Percentiles rank a stretch among this genome's conserved stretches.
phyloP scores from a whole-genome alignment of 1,140 invertebrate genomes.

The Pseudachorutes palmiensis region DNA sequence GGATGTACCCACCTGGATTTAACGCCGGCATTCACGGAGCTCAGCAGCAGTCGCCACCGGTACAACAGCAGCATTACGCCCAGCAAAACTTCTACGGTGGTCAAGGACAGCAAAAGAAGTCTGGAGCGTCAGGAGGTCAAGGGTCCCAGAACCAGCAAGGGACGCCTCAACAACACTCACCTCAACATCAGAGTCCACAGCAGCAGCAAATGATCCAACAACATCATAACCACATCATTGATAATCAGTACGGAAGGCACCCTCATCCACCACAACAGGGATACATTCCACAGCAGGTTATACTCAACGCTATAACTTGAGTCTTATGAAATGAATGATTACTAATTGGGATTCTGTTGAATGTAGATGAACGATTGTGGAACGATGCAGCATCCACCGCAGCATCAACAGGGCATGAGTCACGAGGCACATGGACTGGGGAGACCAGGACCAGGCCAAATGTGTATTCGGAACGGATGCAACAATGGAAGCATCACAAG shows the following conservation, averaged over 20 bases:
- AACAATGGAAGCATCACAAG: conserved; percentile 81
- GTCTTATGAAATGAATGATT: too few relatives aligned
- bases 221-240: conserved; percentile 44
- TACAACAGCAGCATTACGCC: conserved; percentile 41
- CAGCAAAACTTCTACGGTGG: conserved; percentile 43
- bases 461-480: conserved; percentile 80
- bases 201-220: conserved; percentile 33
- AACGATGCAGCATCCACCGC: conserved; percentile 20
- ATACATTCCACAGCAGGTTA: conserved; percentile 48
- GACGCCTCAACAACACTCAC: conserved; percentile 27
- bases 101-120: conserved; percentile 43
- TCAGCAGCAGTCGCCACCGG: conserved; percentile 35
- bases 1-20: conserved; percentile 37
- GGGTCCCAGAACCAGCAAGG: conserved; percentile 9
- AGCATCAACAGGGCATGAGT: conserved; percentile 26
- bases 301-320: not conserved
- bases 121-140: not conserved
- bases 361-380: conserved; percentile 30
- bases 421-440: conserved; percentile 29
- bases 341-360: too few relatives aligned
- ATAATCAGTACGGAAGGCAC: conserved; percentile 48
- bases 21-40: conserved; percentile 27
- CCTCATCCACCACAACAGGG: conserved; percentile 35
- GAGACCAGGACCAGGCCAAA: conserved; percentile 15
- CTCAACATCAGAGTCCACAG: conserved; percentile 25